Base-by-base conservation (phyloP, 2,888 invertebrate genomes). In the Tenthredo distinguenda region DNA sequence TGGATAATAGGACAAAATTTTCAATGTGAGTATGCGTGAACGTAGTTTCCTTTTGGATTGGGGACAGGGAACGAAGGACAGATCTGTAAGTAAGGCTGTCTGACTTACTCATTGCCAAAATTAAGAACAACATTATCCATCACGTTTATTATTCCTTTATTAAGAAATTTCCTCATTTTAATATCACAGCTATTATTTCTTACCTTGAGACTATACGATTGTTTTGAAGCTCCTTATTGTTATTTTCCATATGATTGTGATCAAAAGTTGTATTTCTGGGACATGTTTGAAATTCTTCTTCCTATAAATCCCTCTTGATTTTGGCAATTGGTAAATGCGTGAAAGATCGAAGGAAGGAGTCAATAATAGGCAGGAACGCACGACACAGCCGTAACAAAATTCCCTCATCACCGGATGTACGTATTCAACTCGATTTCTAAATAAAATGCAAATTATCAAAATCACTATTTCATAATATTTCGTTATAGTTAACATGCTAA, bases 381-480 rank as follows among this genome's bases (percentile, higher is more conserved):
- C 89, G 87, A 90, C 89, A 89, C 88, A 89, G 90, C 88, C 87
- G 88, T 91, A 91, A 88, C 87, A 88, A 90, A 90, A 89, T 90
- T 90, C 86, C 89, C 88, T 89, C 92, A 90, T 86, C 92, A 89
- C 90, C 91, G 90, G 90, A 92, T 92, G 92, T 92, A 92, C 92
- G 92, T 92, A 92, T 92, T 91, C 88, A 81, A 91, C 87, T 91
- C 89, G 90, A 89, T 90, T 90, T 90, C 89, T 90, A 90, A 89
- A 90, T 87, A 89, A 88, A 87, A 83, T 83, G 83, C 50, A 83
- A 83, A 68, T 83, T 83, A 83, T 71, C 62, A 62, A 83, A 83
- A 83, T 71, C 83, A 83, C 83, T 83, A 47, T 81, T 40, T 81
- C 40, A 83, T 71, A 43, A 71, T 83, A 83, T 83, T 47, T 83